Percentiles rank a stretch among this genome's conserved stretches.
Conservation (phyloP, 1,140 invertebrate species). For the Leptinotarsa defecta region DNA sequence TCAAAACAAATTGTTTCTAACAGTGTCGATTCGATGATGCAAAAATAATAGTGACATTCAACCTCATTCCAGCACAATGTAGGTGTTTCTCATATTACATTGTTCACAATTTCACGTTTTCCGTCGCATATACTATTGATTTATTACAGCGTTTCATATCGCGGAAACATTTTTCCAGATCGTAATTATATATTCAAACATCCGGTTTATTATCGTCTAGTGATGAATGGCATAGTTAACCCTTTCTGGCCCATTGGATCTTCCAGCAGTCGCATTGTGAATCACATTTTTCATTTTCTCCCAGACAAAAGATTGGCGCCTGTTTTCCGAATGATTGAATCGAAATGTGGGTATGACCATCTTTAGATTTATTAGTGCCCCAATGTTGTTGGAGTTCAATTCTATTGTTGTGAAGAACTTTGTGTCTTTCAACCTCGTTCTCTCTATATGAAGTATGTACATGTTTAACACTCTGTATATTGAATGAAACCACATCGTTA, state of each 20-base stretch:
- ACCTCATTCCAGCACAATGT: not conserved
- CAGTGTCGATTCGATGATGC: not conserved
- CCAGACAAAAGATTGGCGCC: not conserved
- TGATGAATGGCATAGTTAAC: conserved; percentile 1
- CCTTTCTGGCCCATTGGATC: not conserved
- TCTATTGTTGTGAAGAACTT: too few species aligned
- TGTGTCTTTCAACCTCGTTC: too few species aligned
- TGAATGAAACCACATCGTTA: too few species aligned
- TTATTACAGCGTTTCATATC: not conserved
- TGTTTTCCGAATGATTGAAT: not conserved
- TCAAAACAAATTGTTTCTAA: too few species aligned
- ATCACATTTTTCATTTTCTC: not conserved
- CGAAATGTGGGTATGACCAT: too few species aligned
- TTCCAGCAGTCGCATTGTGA: not conserved
- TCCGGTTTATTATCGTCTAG: conserved; percentile 2
- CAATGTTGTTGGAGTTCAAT: too few species aligned
- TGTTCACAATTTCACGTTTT: conserved; percentile 5
- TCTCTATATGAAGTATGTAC: too few species aligned
- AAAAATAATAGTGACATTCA: not conserved
- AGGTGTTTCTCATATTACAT: not conserved
- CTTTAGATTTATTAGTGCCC: too few species aligned
- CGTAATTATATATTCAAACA: not conserved
- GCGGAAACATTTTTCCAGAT: not conserved
- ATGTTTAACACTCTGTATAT: too few species aligned
- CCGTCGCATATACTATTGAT: not conserved